phyloP scores from a whole-genome alignment of 2,888 invertebrate species.

The Onchidella celtica region DNA sequence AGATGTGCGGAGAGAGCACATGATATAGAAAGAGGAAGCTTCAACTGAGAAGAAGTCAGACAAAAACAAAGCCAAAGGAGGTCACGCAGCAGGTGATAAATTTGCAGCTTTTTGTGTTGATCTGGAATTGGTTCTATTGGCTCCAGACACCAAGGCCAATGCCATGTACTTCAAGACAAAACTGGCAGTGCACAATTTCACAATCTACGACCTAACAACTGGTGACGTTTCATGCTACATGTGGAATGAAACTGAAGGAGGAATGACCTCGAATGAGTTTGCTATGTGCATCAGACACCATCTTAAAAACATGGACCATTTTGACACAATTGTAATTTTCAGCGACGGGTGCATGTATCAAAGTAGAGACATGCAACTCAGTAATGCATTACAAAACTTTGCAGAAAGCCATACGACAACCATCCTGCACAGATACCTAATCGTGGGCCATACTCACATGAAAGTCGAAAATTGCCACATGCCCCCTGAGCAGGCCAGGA shows the following conservation, averaged over 20 bases:
- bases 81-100: not conserved
- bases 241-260: slow-evolving; percentile 35
- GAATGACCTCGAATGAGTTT: slow-evolving; percentile 25
- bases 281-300: slow-evolving; percentile 16
- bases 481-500: slow-evolving; percentile 38
- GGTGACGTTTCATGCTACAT: slow-evolving; percentile 15
- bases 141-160: not conserved
- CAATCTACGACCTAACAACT: slow-evolving; percentile 14
- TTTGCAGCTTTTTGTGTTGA: not conserved
- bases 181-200: slow-evolving; percentile 30
- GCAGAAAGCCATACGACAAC: slow-evolving; percentile 25
- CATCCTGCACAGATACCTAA: slow-evolving; percentile 44
- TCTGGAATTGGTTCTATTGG: not conserved
- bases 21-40: not conserved
- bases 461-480: slow-evolving; percentile 48
- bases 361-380: slow-evolving; percentile 41
- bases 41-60: not conserved
- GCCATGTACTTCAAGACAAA: slow-evolving; percentile 10
- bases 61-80: not conserved
- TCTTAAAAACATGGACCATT: not conserved
- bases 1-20: not conserved
- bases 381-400: slow-evolving; percentile 43
- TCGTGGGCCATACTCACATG: slow-evolving; percentile 33
- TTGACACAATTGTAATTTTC: slow-evolving; percentile 46
- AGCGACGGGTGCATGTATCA: slow-evolving; percentile 52